A percentile compares a stretch with the other conserved stretches of the same genome.
phyloP scores from a whole-genome alignment of 2,113 vertebrate genomes.

The Nothobranchius furzeri region DNA sequence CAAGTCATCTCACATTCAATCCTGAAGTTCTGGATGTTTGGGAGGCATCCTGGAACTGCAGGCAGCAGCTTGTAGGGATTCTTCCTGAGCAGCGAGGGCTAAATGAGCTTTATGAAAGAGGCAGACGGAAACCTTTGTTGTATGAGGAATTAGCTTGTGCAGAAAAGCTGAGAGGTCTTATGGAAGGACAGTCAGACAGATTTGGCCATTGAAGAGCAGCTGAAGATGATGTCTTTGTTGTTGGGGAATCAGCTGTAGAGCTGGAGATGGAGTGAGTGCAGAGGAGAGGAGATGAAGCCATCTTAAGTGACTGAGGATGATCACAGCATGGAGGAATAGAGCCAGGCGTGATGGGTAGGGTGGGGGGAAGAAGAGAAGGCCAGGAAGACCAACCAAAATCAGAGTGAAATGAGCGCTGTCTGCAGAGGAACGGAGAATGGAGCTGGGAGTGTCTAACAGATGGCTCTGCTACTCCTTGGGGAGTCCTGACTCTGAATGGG shows the following conservation, averaged over 20 bases:
- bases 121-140: slow-evolving; percentile 34
- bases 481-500: slow-evolving; percentile 16
- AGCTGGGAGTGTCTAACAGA: slow-evolving; percentile 34
- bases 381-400: not conserved
- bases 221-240: slow-evolving; percentile 30
- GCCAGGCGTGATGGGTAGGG: not conserved
- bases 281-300: slow-evolving; percentile 18
- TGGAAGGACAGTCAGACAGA: slow-evolving; percentile 28
- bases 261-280: not conserved
- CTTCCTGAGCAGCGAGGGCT: slow-evolving; percentile 16
- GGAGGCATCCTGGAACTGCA: not conserved
- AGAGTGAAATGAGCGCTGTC: not conserved
- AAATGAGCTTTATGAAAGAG: slow-evolving; percentile 23
- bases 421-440: not conserved
- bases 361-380: not conserved
- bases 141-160: slow-evolving; percentile 19
- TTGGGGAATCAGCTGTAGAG: slow-evolving; percentile 25
- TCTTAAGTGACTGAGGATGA: slow-evolving; percentile 23
- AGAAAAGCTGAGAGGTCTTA: slow-evolving; percentile 22
- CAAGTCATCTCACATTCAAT: too few relatives aligned
- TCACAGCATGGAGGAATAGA: not conserved
- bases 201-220: slow-evolving; percentile 12
- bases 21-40: not conserved
- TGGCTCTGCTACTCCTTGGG: slow-evolving; percentile 38
- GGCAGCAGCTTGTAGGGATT: slow-evolving; percentile 11